phyloP scores from a whole-genome alignment of 2,888 invertebrate genomes.

The Agrotis clavis region DNA sequence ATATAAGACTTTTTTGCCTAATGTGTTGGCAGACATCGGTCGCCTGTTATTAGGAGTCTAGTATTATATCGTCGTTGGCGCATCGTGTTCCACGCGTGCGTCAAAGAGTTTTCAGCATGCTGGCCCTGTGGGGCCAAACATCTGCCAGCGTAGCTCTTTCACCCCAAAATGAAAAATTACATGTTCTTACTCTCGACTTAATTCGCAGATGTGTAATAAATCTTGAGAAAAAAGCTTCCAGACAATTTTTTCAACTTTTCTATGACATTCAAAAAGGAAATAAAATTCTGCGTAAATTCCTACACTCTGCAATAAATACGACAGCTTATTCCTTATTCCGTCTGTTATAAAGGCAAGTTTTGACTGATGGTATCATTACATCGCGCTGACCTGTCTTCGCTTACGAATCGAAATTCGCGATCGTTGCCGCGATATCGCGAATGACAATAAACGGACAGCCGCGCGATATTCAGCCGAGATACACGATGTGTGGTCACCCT shows the following conservation, averaged over 20 bases:
- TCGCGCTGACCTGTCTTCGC: conserved; percentile 77
- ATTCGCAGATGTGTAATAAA: neutral
- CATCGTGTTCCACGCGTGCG: too few relatives aligned
- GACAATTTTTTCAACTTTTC: neutral
- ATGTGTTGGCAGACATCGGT: too few relatives aligned
- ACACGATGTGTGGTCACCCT: conserved; percentile 84
- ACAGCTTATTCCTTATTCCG: conserved; percentile 17
- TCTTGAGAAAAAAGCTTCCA: neutral
- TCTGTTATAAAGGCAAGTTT: conserved; percentile 60
- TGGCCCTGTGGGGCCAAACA: too few relatives aligned
- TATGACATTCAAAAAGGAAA: neutral
- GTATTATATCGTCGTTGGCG: too few relatives aligned
- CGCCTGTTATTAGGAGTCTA: too few relatives aligned
- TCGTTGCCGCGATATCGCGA: conserved; percentile 79
- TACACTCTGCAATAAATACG: neutral
- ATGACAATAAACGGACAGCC: conserved; percentile 86
- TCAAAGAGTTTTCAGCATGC: too few relatives aligned
- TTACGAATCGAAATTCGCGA: conserved; percentile 78
- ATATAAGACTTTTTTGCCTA: too few relatives aligned
- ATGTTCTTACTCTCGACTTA: neutral
- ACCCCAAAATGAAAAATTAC: too few relatives aligned
- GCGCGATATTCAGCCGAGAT: conserved; percentile 77
- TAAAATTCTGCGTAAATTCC: neutral
- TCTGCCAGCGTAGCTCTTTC: too few relatives aligned
- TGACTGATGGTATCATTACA: conserved; percentile 82